phyloP scores from a whole-genome alignment of 2,797 vertebrate genomes.

The Enteromius viviparus region DNA sequence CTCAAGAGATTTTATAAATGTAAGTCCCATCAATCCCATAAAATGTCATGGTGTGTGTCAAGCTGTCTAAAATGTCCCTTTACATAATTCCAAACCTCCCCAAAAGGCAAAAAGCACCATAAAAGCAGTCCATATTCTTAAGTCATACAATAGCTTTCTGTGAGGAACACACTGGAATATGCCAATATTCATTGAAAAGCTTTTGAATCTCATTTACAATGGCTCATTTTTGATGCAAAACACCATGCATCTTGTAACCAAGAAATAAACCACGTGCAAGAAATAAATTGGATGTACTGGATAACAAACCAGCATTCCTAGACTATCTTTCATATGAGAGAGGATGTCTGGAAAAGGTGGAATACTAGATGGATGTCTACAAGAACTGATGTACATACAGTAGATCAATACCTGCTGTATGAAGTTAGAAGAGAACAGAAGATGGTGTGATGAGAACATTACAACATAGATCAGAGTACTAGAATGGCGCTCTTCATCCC shows the following conservation, averaged over 20 bases:
- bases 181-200: not conserved
- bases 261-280: not conserved
- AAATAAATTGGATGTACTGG: not conserved
- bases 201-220: not conserved
- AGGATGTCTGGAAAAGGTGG: not conserved
- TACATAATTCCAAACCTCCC: not conserved
- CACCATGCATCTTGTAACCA: not conserved
- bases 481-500: not conserved
- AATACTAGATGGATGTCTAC: not conserved
- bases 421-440: not conserved
- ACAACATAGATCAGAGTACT: not conserved
- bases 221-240: not conserved
- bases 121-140: not conserved
- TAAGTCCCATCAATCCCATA: not conserved
- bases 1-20: not conserved
- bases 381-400: not conserved
- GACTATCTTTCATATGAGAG: not conserved
- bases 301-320: not conserved
- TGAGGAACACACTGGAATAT: not conserved
- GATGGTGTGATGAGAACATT: not conserved
- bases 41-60: not conserved
- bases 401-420: not conserved
- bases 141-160: not conserved
- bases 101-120: not conserved
- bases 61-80: not conserved